Evolutionary conservation across 2,888 invertebrate species (phyloP).

Genomic region (Athalia circularis): DNA sequence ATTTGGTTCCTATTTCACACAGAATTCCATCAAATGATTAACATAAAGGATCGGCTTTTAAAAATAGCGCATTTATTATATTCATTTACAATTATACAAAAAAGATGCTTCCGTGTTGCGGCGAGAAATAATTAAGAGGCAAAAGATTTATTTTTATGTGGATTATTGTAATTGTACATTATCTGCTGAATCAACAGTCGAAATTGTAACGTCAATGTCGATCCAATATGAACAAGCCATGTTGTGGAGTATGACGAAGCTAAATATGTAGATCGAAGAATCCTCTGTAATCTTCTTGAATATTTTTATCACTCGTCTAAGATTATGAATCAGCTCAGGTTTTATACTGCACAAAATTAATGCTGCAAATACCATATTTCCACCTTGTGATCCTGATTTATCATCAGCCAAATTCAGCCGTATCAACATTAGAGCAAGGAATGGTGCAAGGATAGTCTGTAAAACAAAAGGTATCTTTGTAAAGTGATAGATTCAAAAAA

Average conservation of each 20-base stretch:
- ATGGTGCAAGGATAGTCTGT: conserved; percentile 65
- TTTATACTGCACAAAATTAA: conserved; percentile 66
- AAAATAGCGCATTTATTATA: conserved; percentile 37
- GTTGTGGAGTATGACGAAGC: conserved; percentile 61
- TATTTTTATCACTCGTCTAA: conserved; percentile 56
- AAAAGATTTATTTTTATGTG: background rate
- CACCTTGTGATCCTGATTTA: conserved; percentile 51
- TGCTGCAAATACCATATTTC: conserved; percentile 61
- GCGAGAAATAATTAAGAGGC: background rate
- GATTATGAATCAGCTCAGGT: conserved; percentile 59
- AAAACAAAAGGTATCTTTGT: conserved; percentile 51
- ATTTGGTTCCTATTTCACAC: background rate
- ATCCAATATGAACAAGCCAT: conserved; percentile 49
- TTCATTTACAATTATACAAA: conserved; percentile 40
- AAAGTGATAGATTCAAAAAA: background rate
- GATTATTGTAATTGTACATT: conserved; percentile 21
- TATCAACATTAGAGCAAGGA: conserved; percentile 57
- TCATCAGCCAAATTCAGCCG: conserved; percentile 55
- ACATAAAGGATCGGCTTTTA: conserved; percentile 11
- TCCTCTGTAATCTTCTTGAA: conserved; percentile 56
- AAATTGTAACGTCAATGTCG: conserved; percentile 47
- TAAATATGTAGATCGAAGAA: conserved; percentile 65
- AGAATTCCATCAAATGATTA: conserved; percentile 1
- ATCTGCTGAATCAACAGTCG: conserved; percentile 12
- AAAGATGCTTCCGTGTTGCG: conserved; percentile 15